Base-by-base conservation (phyloP, 2,797 vertebrate species). In the Paedocypris micromegethes region DNA sequence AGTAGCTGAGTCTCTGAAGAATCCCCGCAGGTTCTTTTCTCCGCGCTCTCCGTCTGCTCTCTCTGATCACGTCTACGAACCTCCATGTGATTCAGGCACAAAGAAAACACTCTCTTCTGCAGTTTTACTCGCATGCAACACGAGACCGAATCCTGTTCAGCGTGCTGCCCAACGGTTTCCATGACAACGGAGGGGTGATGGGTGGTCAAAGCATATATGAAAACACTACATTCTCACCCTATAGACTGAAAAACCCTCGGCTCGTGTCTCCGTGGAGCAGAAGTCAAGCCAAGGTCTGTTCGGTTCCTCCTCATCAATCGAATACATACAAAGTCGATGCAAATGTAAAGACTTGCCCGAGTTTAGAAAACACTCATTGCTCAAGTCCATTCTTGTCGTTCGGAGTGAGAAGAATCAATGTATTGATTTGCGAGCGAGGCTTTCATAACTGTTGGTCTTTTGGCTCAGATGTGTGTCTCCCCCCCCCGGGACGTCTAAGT, bases 111-210 rank as follows among this genome's bases (percentile, higher is more conserved):
- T 60, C 51, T 7, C 43, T 51, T 4, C 59, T 48, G 50, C 43
- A 5, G 9, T 4, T 48, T 49, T 55, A 0, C 53, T 49, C 65
- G 66, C 64, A 41, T 56, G 49, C 48, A 40, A 55, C 6, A 60
- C 9, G 41, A 64, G 71, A 68, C 52, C 4, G 41, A 64, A 63
- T 65, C 63, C 67, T 23, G 55, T 53, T 50, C 41, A 55, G 47
- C 48, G 43, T 43, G 47, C 60, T 45, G 68, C 45, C 60, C 52
- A 9, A 52, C 46, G 68, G 82, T 83, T 79, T 76, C 82, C 82
- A 82, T 83, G 78, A 69, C 78, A 79, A 82, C 72, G 9, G 57
- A 51, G 56, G 69, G 69, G 72, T 48, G 55, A 61, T 49, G 49
- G 70, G 56, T 42, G 52, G 50, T 62, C 45, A 55, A 3, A 68